Conservation (phyloP, 2,113 vertebrate species). For the Dinomys branickii region DNA sequence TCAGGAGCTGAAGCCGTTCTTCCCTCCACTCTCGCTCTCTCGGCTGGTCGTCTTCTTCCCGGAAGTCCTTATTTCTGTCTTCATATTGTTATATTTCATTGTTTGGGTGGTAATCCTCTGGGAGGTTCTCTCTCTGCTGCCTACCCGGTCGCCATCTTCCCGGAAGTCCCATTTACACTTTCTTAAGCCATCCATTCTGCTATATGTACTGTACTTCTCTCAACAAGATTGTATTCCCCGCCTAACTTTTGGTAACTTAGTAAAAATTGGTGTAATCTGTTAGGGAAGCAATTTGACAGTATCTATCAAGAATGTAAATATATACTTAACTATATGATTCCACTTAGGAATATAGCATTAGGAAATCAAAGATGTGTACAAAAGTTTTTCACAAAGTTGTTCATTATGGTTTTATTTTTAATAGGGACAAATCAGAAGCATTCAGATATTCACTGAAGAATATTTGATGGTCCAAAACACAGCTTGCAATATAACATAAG, state of each 20-base stretch:
- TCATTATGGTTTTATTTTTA: not conserved
- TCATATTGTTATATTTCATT: too few species aligned
- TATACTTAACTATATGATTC: not conserved
- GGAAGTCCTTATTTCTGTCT: too few species aligned
- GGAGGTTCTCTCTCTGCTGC: too few species aligned
- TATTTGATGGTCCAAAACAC: not conserved
- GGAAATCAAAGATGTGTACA: not conserved
- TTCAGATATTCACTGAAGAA: constrained; percentile 16
- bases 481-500: not conserved
- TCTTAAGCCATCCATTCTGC: not conserved
- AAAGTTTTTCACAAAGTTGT: not conserved
- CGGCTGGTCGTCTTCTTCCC: too few species aligned
- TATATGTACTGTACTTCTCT: constrained; percentile 17
- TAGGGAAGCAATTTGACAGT: constrained; percentile 35
- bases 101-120: too few species aligned
- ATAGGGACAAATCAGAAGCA: not conserved
- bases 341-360: not conserved
- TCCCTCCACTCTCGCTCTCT: too few species aligned
- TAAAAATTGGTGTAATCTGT: not conserved
- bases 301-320: constrained; percentile 4
- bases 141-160: too few species aligned
- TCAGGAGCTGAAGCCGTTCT: too few species aligned
- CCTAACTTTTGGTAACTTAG: not conserved
- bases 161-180: not conserved
- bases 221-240: not conserved